Evolutionary conservation across 2,113 vertebrate genomes (phyloP), one percentile per base, ranked within the genome.

Genomic region (Electrona antarctica): DNA sequence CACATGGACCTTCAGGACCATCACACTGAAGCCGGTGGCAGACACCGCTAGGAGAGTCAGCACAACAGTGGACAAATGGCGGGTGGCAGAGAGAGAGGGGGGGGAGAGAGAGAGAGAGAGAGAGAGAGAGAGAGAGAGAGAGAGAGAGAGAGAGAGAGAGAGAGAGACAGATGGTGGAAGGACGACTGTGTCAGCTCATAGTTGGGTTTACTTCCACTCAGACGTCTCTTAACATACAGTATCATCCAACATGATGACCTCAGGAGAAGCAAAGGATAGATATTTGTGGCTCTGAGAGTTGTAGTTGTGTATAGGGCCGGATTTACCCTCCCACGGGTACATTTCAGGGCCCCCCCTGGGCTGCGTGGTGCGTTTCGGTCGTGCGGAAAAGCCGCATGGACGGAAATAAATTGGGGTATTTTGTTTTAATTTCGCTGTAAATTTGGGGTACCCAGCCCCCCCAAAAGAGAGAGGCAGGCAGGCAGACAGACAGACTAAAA

Each of bases 91-190:
- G 60, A 69, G 13, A 67, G 7, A 14, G n/a, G 11, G 49, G 8
- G 52, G 3, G 8, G 3, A 55, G 11, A 62, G 60, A 62, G 60
- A 33, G 45, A 62, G 33, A 3, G 21, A 6, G 15, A 21, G 8
- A 13, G 8, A 60, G 28, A 49, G 28, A 57, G 66, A 48, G 14
- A 28, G 55, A 11, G 55, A 1, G 14, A 7, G 58, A 67, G 67
- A 60, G 12, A 74, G 74, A 51, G 63, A 14, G 50, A 51, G 48
- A 8, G 45, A 49, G 62, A 45, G 21, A 11, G 21, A 64, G 9
- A 51, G 59, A 57, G 9, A 29, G 45, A 77, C 77, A 79, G 72
- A 78, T 79, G 75, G 64, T 46, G 58, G 73, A 79, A 85, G 47
- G 74, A 81, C 75, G 80, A 59, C 41, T 50, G 12, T 58, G 61